phyloP scores from a whole-genome alignment of 2,113 vertebrate species.

The Syngnathoides biaculeatus region DNA sequence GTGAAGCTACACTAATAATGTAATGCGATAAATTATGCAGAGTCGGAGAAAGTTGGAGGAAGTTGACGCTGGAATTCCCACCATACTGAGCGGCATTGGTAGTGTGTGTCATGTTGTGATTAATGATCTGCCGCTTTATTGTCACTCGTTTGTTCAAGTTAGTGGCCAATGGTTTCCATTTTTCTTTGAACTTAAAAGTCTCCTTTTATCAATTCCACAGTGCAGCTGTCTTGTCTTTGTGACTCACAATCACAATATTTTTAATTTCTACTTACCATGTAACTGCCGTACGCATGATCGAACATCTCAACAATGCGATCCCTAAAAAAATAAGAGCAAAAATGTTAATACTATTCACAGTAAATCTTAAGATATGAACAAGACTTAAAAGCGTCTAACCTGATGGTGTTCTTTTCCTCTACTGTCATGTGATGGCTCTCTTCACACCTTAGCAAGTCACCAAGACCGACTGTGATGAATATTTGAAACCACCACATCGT shows the following conservation, averaged over 20 bases:
- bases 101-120: too few species aligned
- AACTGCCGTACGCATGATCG: constrained; percentile 79
- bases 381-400: constrained; percentile 44
- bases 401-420: constrained; percentile 71
- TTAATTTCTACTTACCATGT: constrained; percentile 71
- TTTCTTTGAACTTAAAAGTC: too few species aligned
- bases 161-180: too few species aligned
- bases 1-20: too few species aligned
- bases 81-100: too few species aligned
- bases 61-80: too few species aligned
- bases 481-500: constrained; percentile 22
- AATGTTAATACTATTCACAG: not conserved
- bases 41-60: too few species aligned
- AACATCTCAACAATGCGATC: constrained; percentile 80
- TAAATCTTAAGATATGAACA: not conserved
- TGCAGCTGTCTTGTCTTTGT: too few species aligned
- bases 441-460: constrained; percentile 51
- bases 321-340: constrained; percentile 51
- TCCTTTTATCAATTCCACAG: too few species aligned
- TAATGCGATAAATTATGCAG: too few species aligned
- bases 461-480: constrained; percentile 49
- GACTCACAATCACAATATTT: not conserved
- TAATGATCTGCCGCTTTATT: too few species aligned
- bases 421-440: constrained; percentile 69
- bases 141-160: too few species aligned